Evolutionary conservation across 2,797 vertebrate species (phyloP), one percentile per base, ranked within the genome.

Genomic region (Falco concolor): DNA sequence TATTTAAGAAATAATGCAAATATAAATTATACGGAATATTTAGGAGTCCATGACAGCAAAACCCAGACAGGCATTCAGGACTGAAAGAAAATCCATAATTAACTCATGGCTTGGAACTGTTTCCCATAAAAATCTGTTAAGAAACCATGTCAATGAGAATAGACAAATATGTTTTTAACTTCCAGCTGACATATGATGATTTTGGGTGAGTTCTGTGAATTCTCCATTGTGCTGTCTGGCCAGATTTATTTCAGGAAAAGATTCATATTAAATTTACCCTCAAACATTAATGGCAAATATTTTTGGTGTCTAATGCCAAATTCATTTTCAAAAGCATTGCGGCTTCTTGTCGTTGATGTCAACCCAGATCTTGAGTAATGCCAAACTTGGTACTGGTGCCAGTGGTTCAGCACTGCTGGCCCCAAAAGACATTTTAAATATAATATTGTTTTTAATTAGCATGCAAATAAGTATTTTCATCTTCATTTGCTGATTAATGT

Each of bases 1-100:
- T 93, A 61, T 93, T 92, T 87, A 91, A 95, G 94, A 97, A 97
- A 96, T 97, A 97, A 95, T 32, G 64, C 28, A 70, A 65, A 56
- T 84, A 56, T 19, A 45, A 78, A 54, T 77, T 49, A 10, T 27
- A 70, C 2, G 1, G 38, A 70, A 79, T 73, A 70, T 36, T 7
- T 63, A 45, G 34, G 20, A 32, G 11, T 34, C 36, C 8, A 0
- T 80, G 40, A 38, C 56, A 52, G 36, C 49, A 82, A 84, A 87
- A 88, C 23, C 28, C 34, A 82, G 59, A 13, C 50, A 63, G 47
- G 21, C 63, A 36, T 59, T 88, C 56, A 69, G 50, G 15, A 40
- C 50, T 67, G 73, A 89, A 93, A 81, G 76, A 75, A 89, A 91
- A 87, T 68, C 68, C 12, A 0, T 86, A 23, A 81, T 44, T 69